phyloP scores from a whole-genome alignment of 2,797 vertebrate genomes.

The Taenioides sp. region DNA sequence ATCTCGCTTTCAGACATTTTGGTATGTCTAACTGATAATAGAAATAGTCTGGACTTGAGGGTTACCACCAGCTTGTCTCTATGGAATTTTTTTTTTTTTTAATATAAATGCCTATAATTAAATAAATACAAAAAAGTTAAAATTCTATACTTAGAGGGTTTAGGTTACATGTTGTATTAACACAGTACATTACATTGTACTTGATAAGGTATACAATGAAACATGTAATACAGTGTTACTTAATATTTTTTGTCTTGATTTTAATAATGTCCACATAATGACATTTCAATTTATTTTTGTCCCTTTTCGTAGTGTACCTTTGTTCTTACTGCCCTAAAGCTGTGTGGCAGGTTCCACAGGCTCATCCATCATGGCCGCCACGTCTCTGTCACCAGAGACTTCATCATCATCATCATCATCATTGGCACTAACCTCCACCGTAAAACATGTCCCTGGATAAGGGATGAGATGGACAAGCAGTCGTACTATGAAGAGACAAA shows the following conservation, averaged over 20 bases:
- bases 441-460: conserved; percentile 7
- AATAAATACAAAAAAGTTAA: too few species aligned
- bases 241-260: not conserved
- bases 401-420: conserved; percentile 11
- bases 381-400: conserved; percentile 11
- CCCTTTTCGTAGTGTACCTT: not conserved
- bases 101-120: too few species aligned
- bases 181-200: too few species aligned
- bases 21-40: too few species aligned
- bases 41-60: too few species aligned
- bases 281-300: not conserved
- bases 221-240: too few species aligned
- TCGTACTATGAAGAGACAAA: not conserved
- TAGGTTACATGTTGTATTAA: too few species aligned
- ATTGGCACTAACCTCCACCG: not conserved
- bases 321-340: conserved; percentile 6
- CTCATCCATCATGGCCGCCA: conserved; percentile 23
- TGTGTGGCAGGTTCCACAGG: conserved; percentile 3
- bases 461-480: not conserved
- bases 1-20: too few species aligned
- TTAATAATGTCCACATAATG: not conserved
- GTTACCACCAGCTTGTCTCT: too few species aligned
- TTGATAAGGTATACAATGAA: too few species aligned
- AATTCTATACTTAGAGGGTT: too few species aligned
- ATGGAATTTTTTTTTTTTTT: too few species aligned